phyloP scores from a whole-genome alignment of 2,113 vertebrate genomes.

The Podarcis cretensis region DNA sequence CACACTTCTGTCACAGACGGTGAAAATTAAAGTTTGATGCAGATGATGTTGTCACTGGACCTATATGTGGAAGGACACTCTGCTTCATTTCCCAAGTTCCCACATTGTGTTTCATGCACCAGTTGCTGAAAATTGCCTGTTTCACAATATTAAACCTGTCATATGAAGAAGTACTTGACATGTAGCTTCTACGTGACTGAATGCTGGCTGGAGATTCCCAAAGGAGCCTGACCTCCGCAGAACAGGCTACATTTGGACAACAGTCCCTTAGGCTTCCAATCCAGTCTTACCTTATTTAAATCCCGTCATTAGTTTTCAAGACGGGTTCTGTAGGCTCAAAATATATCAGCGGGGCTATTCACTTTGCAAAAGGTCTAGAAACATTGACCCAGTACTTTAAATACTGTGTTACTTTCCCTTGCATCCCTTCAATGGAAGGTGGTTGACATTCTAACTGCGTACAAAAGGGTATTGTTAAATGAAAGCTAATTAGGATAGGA shows the following conservation, averaged over 20 bases:
- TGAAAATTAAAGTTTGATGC: constrained; percentile 5
- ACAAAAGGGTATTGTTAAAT: constrained; percentile 79
- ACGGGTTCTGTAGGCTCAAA: constrained; percentile 4
- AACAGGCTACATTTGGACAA: not conserved
- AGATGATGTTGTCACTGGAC: not conserved
- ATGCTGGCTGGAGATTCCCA: not conserved
- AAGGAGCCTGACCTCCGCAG: not conserved
- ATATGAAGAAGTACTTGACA: not conserved
- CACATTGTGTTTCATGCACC: not conserved
- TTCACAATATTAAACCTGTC: not conserved
- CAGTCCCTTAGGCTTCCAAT: not conserved
- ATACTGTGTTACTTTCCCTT: constrained; percentile 51
- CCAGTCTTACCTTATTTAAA: constrained; percentile 4
- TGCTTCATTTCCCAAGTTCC: not conserved
- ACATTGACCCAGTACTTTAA: constrained; percentile 20
- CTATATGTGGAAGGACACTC: not conserved
- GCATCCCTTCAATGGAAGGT: constrained; percentile 61
- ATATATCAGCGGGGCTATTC: not conserved
- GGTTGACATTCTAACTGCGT: constrained; percentile 62
- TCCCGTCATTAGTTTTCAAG: constrained; percentile 15
- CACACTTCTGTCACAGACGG: not conserved
- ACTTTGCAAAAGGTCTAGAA: constrained; percentile 21
- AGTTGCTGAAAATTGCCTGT: not conserved
- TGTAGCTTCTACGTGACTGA: not conserved
- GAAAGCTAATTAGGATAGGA: constrained; percentile 69